Base-by-base conservation (phyloP, 2,113 vertebrate genomes). In the Probosciger aterrimus region DNA sequence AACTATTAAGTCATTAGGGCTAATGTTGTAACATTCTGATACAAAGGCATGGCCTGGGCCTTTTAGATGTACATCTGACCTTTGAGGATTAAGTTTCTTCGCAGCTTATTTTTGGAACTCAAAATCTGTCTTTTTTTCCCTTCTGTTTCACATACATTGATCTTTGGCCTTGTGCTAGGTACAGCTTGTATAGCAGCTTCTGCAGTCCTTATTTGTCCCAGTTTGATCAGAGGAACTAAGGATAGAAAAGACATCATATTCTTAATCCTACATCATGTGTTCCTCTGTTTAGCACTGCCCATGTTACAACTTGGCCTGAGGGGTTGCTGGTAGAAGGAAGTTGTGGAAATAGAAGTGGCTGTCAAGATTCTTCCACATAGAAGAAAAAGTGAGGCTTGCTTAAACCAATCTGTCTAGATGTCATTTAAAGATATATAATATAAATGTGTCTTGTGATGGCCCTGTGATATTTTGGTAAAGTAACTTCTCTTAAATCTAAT, bases 21-120 rank as follows among this genome's bases (percentile, higher is more conserved):
- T 95, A 91, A 91, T 95, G 97, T 98, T 96, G 91, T 95, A 93
- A 91, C 89, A 89, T 92, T 95, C 86, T 92, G 75, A 96, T 95
- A 96, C 92, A 96, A 94, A 94, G 74, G 53, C 33, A 33, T 8
- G 59, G 79, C 93, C 74, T 88, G 81, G 88, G 50, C 79, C 88
- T 97, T 96, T 94, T 80, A 84, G 79, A 81, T 91, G 92, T 73
- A 77, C 82, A 53, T 94, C 91, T 97, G 96, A 97, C 96, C 94
- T 96, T 79, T 82, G 68, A 55, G 64, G 97, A 97, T 97, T 96
- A 95, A 75, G 73, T 97, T 96, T 95, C 96, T 93, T 95, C 3
- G 4, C 95, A 95, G 87, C 73, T 97, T 95, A 90, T 94, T 95
- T 93, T 94, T 95, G 68, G 63, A 95, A 64, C 94, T 91, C 88